Evolutionary conservation across 2,797 vertebrate species (phyloP), one percentile per base, ranked within the genome.

Genomic region (Hemibagrus guttatus): DNA sequence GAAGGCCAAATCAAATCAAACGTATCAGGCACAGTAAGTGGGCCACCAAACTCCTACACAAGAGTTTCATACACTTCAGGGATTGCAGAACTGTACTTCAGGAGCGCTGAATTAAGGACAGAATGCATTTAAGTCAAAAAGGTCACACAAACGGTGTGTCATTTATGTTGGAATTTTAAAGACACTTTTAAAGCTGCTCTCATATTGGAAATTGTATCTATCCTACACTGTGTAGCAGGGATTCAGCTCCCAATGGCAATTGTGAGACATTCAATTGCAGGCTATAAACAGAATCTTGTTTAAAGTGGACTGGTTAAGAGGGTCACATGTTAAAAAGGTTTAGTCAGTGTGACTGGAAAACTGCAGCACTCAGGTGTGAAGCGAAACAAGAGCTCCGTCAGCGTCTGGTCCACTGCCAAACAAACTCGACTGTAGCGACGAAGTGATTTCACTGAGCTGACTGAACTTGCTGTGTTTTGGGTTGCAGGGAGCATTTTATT

Each of bases 1-100:
- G 74, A 89, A 90, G 89, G 87, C 83, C 89, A 85, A 88, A 87
- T 89, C 87, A 86, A 89, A 88, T 88, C 85, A 86, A 88, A 88
- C 46, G 76, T 81, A 87, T 84, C n/a, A 49, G 39, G 74, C 52
- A 42, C 82, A 81, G 83, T 68, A 87, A 89, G 87, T 91, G 90
- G 90, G 90, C 81, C 90, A 89, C 84, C 87, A 83, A 85, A 88
- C 86, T 89, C 86, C 79, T 91, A 81, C 78, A 83, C 68, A 84
- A 88, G 85, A 84, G 81, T 81, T 84, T 59, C 80, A 81, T 75
- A 14, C 58, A 75, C 76, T 80, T 59, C 54, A 14, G 84, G 76
- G 76, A 42, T 81, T 87, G 79, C 35, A 87, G 58, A 46, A 87
- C 88, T 81, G 79, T 85, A 89, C 87, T 88, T 84, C 39, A 82